phyloP scores from a whole-genome alignment of 1,140 invertebrate species.

The Drosophila chauvacae region DNA sequence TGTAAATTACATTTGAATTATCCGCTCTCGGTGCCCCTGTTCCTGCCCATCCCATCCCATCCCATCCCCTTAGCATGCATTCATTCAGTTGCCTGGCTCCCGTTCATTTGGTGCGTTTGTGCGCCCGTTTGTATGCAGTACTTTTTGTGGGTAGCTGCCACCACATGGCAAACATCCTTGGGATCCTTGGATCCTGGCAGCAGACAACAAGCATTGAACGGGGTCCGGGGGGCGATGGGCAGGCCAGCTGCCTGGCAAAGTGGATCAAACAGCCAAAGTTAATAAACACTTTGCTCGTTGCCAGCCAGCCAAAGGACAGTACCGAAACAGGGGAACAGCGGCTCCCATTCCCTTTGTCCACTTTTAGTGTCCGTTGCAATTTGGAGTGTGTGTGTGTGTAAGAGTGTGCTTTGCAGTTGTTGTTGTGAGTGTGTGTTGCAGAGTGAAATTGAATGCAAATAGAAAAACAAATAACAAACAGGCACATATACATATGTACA shows the following conservation, averaged over 20 bases:
- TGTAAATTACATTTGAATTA: constrained; percentile 83
- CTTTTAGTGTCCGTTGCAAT: constrained; percentile 75
- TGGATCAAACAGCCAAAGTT: constrained; percentile 82
- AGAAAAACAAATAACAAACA: constrained; percentile 64
- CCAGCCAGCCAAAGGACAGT: constrained; percentile 17
- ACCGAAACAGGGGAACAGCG: neutral
- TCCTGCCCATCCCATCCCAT: neutral
- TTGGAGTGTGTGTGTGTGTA: constrained; percentile 43
- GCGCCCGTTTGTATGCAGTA: constrained; percentile 19
- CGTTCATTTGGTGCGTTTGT: constrained; percentile 34
- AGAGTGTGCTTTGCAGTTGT: neutral
- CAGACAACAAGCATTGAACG: constrained; percentile 27
- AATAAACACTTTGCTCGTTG: constrained; percentile 74
- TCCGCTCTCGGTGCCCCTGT: constrained; percentile 44
- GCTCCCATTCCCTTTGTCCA: constrained; percentile 14
- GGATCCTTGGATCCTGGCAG: constrained; percentile 22
- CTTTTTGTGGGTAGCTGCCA: constrained; percentile 50
- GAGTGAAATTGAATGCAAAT: constrained; percentile 80
- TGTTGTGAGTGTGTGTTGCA: constrained; percentile 54
- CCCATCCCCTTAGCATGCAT: constrained; percentile 23
- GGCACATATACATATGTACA: constrained; percentile 16
- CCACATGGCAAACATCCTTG: constrained; percentile 72
- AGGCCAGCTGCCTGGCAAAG: constrained; percentile 59
- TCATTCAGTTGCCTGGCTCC: constrained; percentile 31
- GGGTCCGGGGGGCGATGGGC: neutral